Evolutionary conservation across 2,888 invertebrate genomes (phyloP).

Genomic region (Dryobota labecula): DNA sequence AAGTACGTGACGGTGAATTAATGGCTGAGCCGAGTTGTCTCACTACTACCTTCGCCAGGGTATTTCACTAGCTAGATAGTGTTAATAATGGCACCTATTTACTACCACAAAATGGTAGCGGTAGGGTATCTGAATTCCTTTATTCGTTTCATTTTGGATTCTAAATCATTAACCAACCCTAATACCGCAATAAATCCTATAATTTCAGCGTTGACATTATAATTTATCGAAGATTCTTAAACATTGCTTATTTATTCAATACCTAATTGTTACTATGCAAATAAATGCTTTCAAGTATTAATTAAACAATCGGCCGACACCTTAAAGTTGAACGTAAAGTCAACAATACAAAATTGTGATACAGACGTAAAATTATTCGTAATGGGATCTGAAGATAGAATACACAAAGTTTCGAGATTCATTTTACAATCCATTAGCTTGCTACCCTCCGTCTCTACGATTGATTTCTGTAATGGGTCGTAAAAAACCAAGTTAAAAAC

Average conservation of each 20-base stretch:
- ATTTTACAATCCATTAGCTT: slow-evolving; percentile 48
- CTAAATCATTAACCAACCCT: slow-evolving; percentile 12
- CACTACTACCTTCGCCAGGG: slow-evolving; percentile 4
- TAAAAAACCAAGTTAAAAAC: slow-evolving; percentile 28
- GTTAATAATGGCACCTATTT: slow-evolving; percentile 40
- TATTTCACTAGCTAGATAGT: slow-evolving; percentile 22
- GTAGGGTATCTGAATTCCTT: slow-evolving; percentile 1
- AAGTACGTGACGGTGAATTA: slow-evolving; percentile 52
- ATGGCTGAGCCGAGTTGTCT: slow-evolving; percentile 32
- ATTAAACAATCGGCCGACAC: not conserved
- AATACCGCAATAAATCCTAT: slow-evolving; percentile 4
- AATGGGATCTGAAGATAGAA: slow-evolving; percentile 25
- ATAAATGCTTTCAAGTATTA: slow-evolving; percentile 9
- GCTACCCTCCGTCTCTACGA: slow-evolving; percentile 18
- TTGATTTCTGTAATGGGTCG: slow-evolving; percentile 41
- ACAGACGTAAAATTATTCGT: slow-evolving; percentile 26
- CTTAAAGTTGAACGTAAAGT: slow-evolving; percentile 1
- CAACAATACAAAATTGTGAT: slow-evolving; percentile 26
- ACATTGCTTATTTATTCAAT: slow-evolving; percentile 6
- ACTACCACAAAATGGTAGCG: slow-evolving; percentile 17
- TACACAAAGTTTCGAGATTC: slow-evolving; percentile 42
- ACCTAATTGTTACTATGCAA: slow-evolving; percentile 9
- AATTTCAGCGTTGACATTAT: not conserved
- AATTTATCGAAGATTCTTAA: not conserved
- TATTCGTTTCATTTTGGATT: slow-evolving; percentile 8